Evolutionary conservation across 2,888 invertebrate species (phyloP), one percentile per base, ranked within the genome.

Genomic region (Atrina japonica): DNA sequence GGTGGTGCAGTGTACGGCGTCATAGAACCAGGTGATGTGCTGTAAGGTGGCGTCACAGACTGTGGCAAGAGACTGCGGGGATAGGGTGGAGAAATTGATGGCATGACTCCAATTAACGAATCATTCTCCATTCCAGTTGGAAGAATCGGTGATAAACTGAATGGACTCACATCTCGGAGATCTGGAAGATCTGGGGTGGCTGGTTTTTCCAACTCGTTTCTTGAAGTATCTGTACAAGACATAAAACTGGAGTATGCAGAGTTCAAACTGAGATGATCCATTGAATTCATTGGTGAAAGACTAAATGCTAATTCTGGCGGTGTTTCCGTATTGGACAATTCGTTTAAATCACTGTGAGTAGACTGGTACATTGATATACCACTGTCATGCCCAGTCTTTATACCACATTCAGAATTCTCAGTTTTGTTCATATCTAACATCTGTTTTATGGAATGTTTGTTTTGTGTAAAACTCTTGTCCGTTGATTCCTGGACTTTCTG

Each of bases 111-210:
- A 35, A 35, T 35, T 35, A 35, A 35, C 5, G 35, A 35, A 11
- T 35, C 35, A 11, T 35, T 35, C 35, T 35, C 35, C 35, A 35
- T 35, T n/a, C 43, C 58, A 25, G 35, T 23, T 7, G 68, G 55
- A 14, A 52, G 35, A 11, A 61, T 52, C 7, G 71, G 67, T 35
- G 71, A 72, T 11, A 72, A 49, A 27, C 50, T 43, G 7, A 72
- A 29, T 2, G 71, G 67, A 40, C 71, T 72, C 23, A 72, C 66
- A 35, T 72, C 59, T n/a, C 71, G 58, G 2, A 72, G 41, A 45
- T 72, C 71, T 7, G 67, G 67, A 16, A 67, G 35, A 14, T 72
- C 71, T 11, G 71, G 71, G 7, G 71, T 61, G 9, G 55, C 40
- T 18, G 50, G 40, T 21, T 41, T 35, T 23, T 58, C 63, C 9